Evolutionary conservation across 2,888 invertebrate genomes (phyloP).

Genomic region (Oxystoma pomonae): DNA sequence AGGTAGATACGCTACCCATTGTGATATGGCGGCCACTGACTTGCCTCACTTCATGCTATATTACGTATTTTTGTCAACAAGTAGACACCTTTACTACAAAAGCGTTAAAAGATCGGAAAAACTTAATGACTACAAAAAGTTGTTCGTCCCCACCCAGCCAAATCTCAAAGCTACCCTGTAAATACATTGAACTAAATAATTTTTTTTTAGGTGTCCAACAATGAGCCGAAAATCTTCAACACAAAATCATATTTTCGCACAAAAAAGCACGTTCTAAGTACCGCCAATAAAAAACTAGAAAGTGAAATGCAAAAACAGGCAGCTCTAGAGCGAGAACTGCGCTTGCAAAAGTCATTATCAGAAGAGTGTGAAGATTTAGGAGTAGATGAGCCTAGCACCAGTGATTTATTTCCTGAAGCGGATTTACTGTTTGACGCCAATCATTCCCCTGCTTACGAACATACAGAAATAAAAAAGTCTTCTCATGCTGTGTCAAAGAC

Average conservation of each 20-base stretch:
- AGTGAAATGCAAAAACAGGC: conserved; percentile 49
- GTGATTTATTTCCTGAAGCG: conserved; percentile 74
- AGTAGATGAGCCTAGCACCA: conserved; percentile 75
- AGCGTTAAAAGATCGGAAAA: conserved; percentile 32
- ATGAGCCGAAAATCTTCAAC: conserved; percentile 36
- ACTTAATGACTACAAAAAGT: background rate
- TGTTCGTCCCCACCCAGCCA: too few relatives aligned
- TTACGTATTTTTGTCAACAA: too few relatives aligned
- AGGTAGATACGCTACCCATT: too few relatives aligned
- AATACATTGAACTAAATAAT: too few relatives aligned
- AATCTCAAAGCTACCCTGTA: too few relatives aligned
- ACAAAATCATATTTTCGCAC: conserved; percentile 30
- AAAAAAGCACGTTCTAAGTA: conserved; percentile 35
- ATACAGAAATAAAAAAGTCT: conserved; percentile 44
- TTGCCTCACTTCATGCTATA: too few relatives aligned
- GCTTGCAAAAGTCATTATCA: conserved; percentile 66
- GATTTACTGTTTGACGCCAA: conserved; percentile 69
- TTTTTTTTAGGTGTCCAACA: conserved; percentile 32
- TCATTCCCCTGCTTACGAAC: conserved; percentile 64
- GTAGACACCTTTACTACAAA: too few relatives aligned
- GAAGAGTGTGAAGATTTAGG: conserved; percentile 77
- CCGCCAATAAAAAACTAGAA: conserved; percentile 34
- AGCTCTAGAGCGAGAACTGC: conserved; percentile 53
- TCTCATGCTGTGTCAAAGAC: conserved; percentile 29
- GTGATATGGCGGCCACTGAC: too few relatives aligned